A percentile compares a stretch with the other conserved stretches of the same genome.
Evolutionary conservation across 2,888 invertebrate genomes (phyloP).

Genomic region (Axea sp.): DNA sequence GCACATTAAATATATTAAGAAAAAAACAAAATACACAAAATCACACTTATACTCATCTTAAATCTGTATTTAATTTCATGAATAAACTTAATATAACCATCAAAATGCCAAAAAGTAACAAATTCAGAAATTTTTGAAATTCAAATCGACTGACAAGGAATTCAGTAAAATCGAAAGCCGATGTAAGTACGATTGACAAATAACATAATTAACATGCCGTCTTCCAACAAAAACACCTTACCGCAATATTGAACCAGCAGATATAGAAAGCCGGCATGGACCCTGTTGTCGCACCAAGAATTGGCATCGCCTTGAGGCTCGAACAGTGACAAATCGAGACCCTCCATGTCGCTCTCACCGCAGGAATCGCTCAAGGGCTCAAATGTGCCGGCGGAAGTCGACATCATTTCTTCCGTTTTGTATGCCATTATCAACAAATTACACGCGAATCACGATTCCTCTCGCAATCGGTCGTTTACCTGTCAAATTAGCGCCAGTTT

Average conservation of each 20-base stretch:
- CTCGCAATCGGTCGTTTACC: constrained; percentile 39
- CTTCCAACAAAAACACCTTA: constrained; percentile 67
- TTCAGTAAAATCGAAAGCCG: not conserved
- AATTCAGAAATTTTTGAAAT: too few species aligned
- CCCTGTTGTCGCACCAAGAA: constrained; percentile 76
- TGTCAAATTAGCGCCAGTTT: constrained; percentile 10
- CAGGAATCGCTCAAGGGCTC: constrained; percentile 84
- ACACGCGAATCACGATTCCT: constrained; percentile 13
- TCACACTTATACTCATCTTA: too few species aligned
- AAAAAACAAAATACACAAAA: too few species aligned
- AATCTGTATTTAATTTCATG: too few species aligned
- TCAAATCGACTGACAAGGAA: not conserved
- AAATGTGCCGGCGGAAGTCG: constrained; percentile 76
- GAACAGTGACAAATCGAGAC: constrained; percentile 84
- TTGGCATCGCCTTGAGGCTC: constrained; percentile 81
- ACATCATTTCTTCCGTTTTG: constrained; percentile 63
- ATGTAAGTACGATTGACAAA: not conserved
- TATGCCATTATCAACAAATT: constrained; percentile 66
- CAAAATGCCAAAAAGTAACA: too few species aligned
- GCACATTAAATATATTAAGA: too few species aligned
- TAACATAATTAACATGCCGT: constrained; percentile 5
- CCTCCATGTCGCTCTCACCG: constrained; percentile 84
- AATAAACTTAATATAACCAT: too few species aligned
- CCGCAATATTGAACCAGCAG: constrained; percentile 76
- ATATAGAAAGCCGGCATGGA: constrained; percentile 77